Conservation (phyloP, 2,888 invertebrate genomes). For the Adineta ricciae region DNA sequence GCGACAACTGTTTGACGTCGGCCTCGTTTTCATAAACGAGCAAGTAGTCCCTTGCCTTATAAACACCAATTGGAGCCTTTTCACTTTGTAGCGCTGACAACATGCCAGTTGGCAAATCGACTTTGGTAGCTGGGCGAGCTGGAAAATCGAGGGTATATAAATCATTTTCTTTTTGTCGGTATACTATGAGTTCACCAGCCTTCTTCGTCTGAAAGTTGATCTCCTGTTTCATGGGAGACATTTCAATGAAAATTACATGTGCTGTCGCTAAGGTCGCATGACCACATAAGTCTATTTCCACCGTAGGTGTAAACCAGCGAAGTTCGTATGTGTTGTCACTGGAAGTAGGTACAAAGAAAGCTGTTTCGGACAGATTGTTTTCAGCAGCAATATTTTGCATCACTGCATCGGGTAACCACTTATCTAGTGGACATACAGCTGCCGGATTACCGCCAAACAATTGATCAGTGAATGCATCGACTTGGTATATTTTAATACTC, state of each 20-base stretch:
- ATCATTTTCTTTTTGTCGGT: neutral
- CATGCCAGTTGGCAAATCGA: neutral
- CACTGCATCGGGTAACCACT: conserved; percentile 41
- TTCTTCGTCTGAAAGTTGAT: neutral
- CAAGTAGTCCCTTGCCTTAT: neutral
- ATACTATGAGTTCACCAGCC: neutral
- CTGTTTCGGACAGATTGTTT: conserved; percentile 56
- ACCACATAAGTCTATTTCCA: conserved; percentile 55
- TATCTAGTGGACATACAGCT: conserved; percentile 51
- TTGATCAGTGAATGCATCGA: conserved; percentile 53
- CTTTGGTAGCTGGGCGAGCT: neutral
- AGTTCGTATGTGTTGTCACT: conserved; percentile 46
- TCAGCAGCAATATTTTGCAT: conserved; percentile 54
- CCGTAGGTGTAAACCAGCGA: conserved; percentile 55
- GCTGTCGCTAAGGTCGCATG: conserved; percentile 56
- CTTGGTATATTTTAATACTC: conserved; percentile 45
- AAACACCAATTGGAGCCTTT: neutral
- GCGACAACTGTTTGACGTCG: too few species aligned
- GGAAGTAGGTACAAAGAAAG: conserved; percentile 47
- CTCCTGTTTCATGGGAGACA: neutral
- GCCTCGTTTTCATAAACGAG: too few species aligned
- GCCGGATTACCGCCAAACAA: conserved; percentile 55
- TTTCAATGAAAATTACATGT: conserved; percentile 48
- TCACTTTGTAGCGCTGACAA: neutral
- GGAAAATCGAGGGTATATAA: neutral